Percentiles rank a stretch among this genome's conserved stretches.
Conservation (phyloP, 2,113 vertebrate species). For the Phrynocephalus versicolor region DNA sequence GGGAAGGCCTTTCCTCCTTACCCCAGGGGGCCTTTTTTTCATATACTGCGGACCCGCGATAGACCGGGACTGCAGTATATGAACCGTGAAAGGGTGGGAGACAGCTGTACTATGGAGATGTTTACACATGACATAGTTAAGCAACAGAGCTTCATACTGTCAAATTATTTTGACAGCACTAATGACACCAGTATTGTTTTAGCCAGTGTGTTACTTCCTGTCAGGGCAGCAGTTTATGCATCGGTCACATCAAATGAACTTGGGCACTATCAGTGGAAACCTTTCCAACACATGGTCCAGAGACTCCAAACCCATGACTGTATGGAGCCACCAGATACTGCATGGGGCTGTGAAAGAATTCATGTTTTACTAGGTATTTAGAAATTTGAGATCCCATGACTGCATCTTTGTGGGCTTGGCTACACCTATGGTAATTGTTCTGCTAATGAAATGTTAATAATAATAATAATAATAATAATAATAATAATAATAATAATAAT, state of each 20-base stretch:
- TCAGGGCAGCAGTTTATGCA: neutral
- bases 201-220: neutral
- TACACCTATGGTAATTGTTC: neutral
- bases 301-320: neutral
- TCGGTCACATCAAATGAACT: neutral
- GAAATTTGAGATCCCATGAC: neutral
- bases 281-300: neutral
- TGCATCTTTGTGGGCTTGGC: neutral
- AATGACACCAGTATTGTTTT: neutral
- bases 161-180: neutral
- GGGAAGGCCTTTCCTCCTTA: no score
- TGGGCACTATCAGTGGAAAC: neutral
- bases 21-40: no score
- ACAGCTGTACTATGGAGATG: neutral
- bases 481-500: no score
- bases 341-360: neutral
- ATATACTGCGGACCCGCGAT: no score
- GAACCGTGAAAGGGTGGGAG: no score
- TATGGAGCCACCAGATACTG: no score
- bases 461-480: no score
- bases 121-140: neutral
- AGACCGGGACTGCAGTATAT: no score
- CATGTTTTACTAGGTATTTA: neutral
- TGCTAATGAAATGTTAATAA: no score
- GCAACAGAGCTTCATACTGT: neutral